Evolutionary conservation across 2,797 vertebrate species (phyloP), one percentile per base, ranked within the genome.

Genomic region (Myioborus melanocephalus): DNA sequence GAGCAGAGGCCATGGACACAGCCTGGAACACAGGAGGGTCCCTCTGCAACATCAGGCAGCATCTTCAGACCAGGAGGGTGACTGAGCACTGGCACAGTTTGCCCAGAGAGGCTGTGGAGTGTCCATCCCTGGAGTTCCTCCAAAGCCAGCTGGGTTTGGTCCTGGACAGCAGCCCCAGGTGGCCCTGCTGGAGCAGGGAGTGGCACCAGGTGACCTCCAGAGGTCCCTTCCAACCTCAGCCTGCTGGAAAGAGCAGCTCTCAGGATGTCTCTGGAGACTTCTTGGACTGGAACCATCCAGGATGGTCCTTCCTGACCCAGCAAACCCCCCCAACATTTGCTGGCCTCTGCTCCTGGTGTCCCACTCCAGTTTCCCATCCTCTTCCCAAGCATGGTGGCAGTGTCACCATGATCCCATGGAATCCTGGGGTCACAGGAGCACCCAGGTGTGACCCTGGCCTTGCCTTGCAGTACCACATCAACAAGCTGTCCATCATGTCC

Each of bases 401-500:
- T 10, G 23, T 47, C 1, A 1, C 11, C 17, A 7, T 0, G 47
- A 43, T 10, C 66, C 52, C 0, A 0, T 1, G 7, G 72, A 39
- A 10, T 13, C 28, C 6, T 1, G 64, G 20, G 41, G 0, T 66
- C 3, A 0, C 21, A 3, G 84, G 80, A 50, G 12, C 79, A 8
- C 9, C 60, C 72, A 3, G 0, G 13, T 18, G 73, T 90, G 41
- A 50, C 2, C 23, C 52, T 75, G 49, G 44, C 89, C 70, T 97
- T 94, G 72, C 76, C 28, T 98, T 98, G 44, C 98, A 99, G 99
- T 99, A 99, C 97, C 99, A 99, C 97, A 99, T 99, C 98, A 99
- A 99, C 97, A 99, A 99, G 97, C 98, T 99, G 95, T 99, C 99
- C 18, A 99, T 99, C 98, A 99, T 99, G 99, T 99, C 99, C 14